These are phyloP conservation scores for Neotoma lepida DNA, from an alignment of 2,113 vertebrate species.

Conservation along the genomic window DNA sequence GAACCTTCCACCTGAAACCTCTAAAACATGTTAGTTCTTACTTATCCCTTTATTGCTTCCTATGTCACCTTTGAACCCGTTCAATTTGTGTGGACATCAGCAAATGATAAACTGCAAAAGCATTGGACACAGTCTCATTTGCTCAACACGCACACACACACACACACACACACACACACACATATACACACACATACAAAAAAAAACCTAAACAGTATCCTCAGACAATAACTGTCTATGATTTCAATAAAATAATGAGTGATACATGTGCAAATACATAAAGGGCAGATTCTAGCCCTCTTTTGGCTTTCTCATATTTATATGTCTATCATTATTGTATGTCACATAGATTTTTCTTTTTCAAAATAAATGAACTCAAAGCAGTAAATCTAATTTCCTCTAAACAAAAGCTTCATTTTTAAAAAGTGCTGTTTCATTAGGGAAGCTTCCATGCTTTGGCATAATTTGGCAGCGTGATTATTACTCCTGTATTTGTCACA, in stretches of 20 bases:
- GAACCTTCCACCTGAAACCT: not conserved
- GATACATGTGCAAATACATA: not conserved
- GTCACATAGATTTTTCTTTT: conserved; percentile 20
- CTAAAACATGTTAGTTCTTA: not conserved
- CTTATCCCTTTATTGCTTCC: not conserved
- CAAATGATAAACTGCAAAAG: not conserved
- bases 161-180: no score
- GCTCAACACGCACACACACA: not conserved
- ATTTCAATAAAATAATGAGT: conserved; percentile 7
- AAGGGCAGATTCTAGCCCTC: not conserved
- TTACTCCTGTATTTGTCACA: conserved; percentile 35
- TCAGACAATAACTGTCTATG: not conserved
- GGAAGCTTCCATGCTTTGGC: not conserved
- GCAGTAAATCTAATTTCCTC: not conserved
- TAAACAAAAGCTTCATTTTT: not conserved
- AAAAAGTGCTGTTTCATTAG: not conserved
- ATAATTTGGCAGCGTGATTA: not conserved
- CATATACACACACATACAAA: not conserved
- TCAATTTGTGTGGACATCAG: not conserved
- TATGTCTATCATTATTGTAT: not conserved
- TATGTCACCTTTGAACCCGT: conserved; percentile 11
- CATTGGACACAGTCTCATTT: not conserved
- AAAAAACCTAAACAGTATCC: not conserved
- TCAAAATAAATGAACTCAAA: conserved; percentile 28
- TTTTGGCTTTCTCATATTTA: not conserved